Evolutionary conservation across 2,888 invertebrate genomes (phyloP), one percentile per base, ranked within the genome.

Genomic region (Cephus rjabovi): DNA sequence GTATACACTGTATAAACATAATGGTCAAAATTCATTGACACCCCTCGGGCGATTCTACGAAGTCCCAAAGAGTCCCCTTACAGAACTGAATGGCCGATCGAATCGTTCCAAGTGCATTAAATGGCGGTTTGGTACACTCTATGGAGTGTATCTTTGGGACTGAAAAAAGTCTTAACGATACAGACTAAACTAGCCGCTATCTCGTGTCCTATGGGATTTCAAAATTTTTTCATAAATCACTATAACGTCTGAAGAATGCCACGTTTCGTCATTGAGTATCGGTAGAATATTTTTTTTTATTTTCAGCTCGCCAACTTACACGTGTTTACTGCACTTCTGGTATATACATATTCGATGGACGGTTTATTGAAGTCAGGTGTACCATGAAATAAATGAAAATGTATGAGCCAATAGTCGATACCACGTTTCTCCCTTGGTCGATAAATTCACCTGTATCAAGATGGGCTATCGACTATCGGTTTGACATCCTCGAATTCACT

Each of bases 51-150:
- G 31, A 33, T 71, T 71, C 71, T 71, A 71, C 71, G 71, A 71
- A 56, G 56, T 56, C 56, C 56, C 15, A 15, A 56, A 56, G 56
- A 23, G 56, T 71, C 34, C 71, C 35, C 35, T 34, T 70, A 33
- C 34, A 70, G 35, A 34, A 15, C 23, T 76, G 35, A 78, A 78
- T 78, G 76, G 78, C 75, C 71, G 73, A 68, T 73, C 12, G 78
- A 75, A 73, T 73, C 73, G 76, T 76, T 78, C 73, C 34, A 78
- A 78, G 75, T 78, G 70, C 75, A 78, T 78, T 78, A 75, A 76
- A 78, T 73, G 73, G 31, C 33, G 78, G 73, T 75, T 78, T 75
- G 70, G 40, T 73, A 37, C 15, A 71, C 76, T 37, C 56, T 76
- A 71, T 73, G 34, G 37, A 31, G 71, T 78, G 30, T 71, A 56